These are phyloP conservation scores for Carpatolechia fugitivella DNA, from an alignment of 2,888 invertebrate species.

Conservation along the genomic window DNA sequence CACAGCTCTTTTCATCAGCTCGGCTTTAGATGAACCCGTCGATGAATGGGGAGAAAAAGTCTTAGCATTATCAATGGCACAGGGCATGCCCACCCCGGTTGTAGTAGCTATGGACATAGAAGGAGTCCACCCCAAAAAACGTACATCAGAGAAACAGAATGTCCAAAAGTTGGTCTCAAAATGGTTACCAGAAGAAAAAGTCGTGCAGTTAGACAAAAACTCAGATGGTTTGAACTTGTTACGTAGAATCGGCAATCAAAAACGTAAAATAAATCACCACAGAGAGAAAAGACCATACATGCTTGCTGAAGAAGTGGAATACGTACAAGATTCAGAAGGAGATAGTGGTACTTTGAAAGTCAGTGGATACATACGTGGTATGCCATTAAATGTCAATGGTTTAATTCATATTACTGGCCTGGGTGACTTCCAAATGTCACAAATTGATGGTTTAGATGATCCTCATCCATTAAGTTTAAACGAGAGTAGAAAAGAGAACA, in stretches of 20 bases:
- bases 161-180: constrained; percentile 83
- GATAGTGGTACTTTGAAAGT: constrained; percentile 85
- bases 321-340: constrained; percentile 66
- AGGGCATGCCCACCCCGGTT: constrained; percentile 88
- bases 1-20: constrained; percentile 88
- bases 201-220: constrained; percentile 86
- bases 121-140: constrained; percentile 85
- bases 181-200: constrained; percentile 90
- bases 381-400: constrained; percentile 90
- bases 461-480: constrained; percentile 80
- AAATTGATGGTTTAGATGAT: constrained; percentile 85
- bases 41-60: constrained; percentile 90
- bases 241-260: constrained; percentile 88
- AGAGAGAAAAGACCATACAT: constrained; percentile 91
- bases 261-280: constrained; percentile 83
- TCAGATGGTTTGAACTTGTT: constrained; percentile 84
- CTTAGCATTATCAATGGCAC: constrained; percentile 88
- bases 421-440: constrained; percentile 94
- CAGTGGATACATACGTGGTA: constrained; percentile 92
- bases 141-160: constrained; percentile 82
- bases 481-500: constrained; percentile 60
- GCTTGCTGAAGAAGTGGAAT: constrained; percentile 89
- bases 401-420: constrained; percentile 94
- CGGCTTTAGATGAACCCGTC: constrained; percentile 84
- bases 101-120: constrained; percentile 87